These are phyloP conservation scores for Tragelaphus scriptus DNA, from an alignment of 2,113 vertebrate genomes.

Conservation along the genomic window DNA sequence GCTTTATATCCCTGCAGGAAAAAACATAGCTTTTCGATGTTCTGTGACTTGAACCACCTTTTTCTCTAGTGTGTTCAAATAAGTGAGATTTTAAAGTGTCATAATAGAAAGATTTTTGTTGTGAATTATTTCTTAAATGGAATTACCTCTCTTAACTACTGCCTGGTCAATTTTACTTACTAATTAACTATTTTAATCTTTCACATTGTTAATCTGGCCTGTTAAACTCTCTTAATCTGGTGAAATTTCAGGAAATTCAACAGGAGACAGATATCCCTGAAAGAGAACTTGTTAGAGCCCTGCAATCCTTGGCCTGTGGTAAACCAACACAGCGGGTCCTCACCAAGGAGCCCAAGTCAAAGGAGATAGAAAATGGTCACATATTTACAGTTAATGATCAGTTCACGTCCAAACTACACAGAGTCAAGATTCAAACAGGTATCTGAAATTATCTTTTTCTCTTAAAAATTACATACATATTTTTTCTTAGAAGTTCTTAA, in stretches of 20 bases:
- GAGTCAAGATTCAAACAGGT: conserved; percentile 99
- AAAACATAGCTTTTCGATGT: not conserved
- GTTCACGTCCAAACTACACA: conserved; percentile 98
- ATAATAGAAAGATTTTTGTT: conserved; percentile 9
- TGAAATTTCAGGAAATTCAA: conserved; percentile 92
- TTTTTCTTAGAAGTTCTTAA: not conserved
- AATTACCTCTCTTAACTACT: conserved; percentile 2
- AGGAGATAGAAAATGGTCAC: conserved; percentile 97
- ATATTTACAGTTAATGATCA: conserved; percentile 99
- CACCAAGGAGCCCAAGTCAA: conserved; percentile 97
- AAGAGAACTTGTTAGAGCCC: conserved; percentile 93
- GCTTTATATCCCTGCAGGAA: not conserved
- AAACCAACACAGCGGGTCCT: conserved; percentile 97
- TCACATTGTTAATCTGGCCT: not conserved
- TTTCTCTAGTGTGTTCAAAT: not conserved
- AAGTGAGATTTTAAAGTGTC: conserved; percentile 20
- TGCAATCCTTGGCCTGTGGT: conserved; percentile 97
- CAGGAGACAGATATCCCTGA: conserved; percentile 98
- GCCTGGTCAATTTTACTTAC: conserved; percentile 14
- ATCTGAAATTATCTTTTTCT: conserved; percentile 46
- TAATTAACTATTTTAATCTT: conserved; percentile 41
- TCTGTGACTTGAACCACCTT: not conserved
- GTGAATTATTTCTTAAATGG: not conserved
- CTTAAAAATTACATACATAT: not conserved
- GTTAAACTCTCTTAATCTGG: conserved; percentile 40